Conservation (phyloP, 2,888 invertebrate genomes). For the Chironomus tentans region DNA sequence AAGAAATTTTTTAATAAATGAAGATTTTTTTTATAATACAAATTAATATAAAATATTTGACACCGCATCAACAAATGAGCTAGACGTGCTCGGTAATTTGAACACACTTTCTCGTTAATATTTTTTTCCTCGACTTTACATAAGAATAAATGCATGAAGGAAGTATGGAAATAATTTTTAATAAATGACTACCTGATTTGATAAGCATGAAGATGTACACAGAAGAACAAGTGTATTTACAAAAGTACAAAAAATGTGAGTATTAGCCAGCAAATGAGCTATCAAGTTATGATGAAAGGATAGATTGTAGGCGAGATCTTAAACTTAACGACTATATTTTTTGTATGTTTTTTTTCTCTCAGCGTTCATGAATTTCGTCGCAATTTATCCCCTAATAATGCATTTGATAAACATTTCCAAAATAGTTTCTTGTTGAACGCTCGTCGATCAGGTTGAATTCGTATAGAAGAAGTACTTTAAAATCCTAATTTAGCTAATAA, state of each 20-base stretch:
- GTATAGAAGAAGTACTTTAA: neutral
- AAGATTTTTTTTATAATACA: neutral
- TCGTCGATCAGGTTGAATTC: neutral
- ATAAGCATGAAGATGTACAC: neutral
- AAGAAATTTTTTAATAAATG: neutral
- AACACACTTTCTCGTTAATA: neutral
- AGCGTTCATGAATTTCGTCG: neutral
- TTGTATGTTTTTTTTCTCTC: neutral
- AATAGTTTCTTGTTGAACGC: neutral
- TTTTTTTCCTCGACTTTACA: neutral
- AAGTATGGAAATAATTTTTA: neutral
- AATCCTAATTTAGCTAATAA: neutral
- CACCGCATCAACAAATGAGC: neutral
- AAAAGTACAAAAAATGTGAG: neutral
- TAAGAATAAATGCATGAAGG: neutral
- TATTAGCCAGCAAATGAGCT: neutral
- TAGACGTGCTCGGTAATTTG: neutral
- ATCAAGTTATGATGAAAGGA: neutral
- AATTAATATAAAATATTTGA: neutral
- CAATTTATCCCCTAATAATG: neutral
- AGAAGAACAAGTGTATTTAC: neutral
- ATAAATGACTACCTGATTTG: neutral
- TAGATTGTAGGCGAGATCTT: neutral
- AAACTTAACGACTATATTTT: conserved; percentile 9
- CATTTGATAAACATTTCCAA: neutral